These are phyloP conservation scores for Cyclina sinensis DNA, from an alignment of 1,140 invertebrate genomes.

Conservation along the genomic window DNA sequence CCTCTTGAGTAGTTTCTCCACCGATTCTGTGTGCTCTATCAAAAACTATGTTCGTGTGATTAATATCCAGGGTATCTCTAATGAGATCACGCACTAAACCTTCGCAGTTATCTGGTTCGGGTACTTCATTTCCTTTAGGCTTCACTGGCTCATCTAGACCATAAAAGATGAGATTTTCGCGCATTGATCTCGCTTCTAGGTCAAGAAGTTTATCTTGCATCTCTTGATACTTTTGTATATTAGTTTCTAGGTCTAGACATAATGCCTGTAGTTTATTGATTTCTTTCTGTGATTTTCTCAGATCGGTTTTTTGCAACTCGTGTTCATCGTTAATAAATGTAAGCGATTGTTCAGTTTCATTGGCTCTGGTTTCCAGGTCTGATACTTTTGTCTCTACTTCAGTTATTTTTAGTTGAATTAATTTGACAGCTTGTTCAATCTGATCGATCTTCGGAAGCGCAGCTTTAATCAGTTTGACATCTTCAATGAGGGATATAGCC, in stretches of 20 bases:
- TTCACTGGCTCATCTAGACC: neutral
- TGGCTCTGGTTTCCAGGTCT: neutral
- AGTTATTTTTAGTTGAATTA: neutral
- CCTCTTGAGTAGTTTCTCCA: too few species aligned
- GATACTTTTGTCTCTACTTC: neutral
- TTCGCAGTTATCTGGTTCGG: neutral
- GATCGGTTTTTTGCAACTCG: neutral
- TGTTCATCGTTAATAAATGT: slow-evolving; percentile 2
- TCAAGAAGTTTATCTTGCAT: slow-evolving; percentile 4
- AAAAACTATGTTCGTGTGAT: neutral
- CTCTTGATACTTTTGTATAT: neutral
- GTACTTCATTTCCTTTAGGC: neutral
- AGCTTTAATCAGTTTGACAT: too few species aligned
- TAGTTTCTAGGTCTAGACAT: neutral
- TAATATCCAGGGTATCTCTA: neutral
- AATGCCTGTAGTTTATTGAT: neutral
- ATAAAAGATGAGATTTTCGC: neutral
- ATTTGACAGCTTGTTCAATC: too few species aligned
- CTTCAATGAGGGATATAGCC: too few species aligned
- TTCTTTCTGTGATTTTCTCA: neutral
- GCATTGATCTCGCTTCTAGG: slow-evolving; percentile 11
- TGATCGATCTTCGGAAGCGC: too few species aligned
- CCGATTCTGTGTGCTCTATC: neutral
- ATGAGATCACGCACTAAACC: neutral
- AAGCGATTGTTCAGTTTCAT: neutral